phyloP scores from a whole-genome alignment of 2,113 vertebrate genomes.

The Phodopus roborovskii region DNA sequence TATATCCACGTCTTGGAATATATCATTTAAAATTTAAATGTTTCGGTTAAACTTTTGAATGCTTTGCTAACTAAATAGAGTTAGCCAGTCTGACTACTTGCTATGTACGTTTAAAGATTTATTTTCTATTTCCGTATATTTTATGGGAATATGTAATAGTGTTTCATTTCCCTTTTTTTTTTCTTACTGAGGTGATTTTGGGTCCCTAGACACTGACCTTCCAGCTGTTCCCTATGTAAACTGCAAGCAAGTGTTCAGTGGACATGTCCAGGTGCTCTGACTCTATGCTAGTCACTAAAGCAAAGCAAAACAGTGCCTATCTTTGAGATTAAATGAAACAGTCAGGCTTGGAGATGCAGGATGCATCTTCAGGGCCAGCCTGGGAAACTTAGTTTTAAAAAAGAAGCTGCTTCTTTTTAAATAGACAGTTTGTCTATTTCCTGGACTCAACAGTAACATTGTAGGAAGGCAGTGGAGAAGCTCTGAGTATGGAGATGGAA shows the following conservation, averaged over 20 bases:
- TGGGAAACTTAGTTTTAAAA: neutral
- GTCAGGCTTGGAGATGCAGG: neutral
- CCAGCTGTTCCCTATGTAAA: neutral
- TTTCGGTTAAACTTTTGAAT: neutral
- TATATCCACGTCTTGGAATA: neutral
- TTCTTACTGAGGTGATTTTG: neutral
- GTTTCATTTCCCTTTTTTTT: neutral
- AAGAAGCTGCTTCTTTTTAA: neutral
- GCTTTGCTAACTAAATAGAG: neutral
- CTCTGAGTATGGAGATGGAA: neutral
- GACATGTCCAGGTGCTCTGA: neutral
- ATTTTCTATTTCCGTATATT: neutral
- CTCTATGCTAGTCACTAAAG: neutral
- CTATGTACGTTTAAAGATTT: constrained; percentile 31
- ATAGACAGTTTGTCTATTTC: neutral
- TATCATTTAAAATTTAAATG: constrained; percentile 13
- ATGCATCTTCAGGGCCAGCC: no score
- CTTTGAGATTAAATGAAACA: neutral
- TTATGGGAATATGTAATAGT: neutral
- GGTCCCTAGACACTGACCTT: neutral
- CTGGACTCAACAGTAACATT: neutral
- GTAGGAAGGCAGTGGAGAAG: neutral
- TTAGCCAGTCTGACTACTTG: neutral
- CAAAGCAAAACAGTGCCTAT: neutral
- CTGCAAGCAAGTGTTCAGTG: neutral